Base-by-base conservation (phyloP, 2,888 invertebrate genomes). In the Melinaea marsaeus region DNA sequence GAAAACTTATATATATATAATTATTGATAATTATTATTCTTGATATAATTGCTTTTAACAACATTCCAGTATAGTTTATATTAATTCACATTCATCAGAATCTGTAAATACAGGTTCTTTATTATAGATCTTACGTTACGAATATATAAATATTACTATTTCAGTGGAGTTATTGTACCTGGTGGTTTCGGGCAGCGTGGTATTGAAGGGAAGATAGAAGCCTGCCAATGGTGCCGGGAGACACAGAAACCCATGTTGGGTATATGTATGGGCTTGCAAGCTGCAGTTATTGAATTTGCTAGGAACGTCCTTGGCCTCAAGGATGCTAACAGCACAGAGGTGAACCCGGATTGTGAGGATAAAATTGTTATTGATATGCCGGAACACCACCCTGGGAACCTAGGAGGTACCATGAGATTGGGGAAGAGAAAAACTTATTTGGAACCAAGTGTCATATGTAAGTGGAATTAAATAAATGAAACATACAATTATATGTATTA, bases 351-450 rank as follows among this genome's bases (percentile, higher is more conserved):
- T 2, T 94, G 95, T 11, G 88, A 89, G 46, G 88, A 95, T 83
- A 96, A 97, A 42, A 91, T 99, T 48, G 96, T 99, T 4, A 96
- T 99, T 67, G 99, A 99, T 75, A 99, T 99, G 99, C 99, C 99
- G 0, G 99, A 99, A 86, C 98, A 99, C 84, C 97, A 97, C 81
- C 94, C 95, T 0, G 98, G 97, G 0, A 93, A 95, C 72, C 93
- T 97, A 92, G 99, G 99, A 2, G 99, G 99, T 7, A 99, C 99
- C 0, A 99, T 99, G 99, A 92, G 99, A 65, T 90, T 99, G 57
- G 99, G 99, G n/a, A 96, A 95, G 79, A 93, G 99, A 74, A 94
- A 93, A 65, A 99, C 99, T 0, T 87, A 95, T 51, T 96, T 99
- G 79, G 93, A 93, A 65, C 84, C 91, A 2, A 92, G 92, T 73